Conservation (phyloP, 1,140 invertebrate genomes). For the Sitophilus oryzae region DNA sequence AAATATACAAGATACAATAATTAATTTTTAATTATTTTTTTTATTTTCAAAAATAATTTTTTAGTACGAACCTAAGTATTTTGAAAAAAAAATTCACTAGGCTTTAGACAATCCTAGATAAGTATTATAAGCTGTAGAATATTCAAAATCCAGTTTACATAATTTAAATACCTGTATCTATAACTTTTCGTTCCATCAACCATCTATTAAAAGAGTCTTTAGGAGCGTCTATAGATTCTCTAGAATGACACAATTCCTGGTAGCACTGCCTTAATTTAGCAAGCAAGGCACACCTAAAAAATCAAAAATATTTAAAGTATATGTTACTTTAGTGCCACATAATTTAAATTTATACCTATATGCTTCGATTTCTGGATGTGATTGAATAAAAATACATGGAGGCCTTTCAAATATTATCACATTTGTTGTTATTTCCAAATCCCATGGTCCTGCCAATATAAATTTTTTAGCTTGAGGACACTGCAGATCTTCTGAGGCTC, state of each 20-base stretch:
- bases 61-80: too few relatives aligned
- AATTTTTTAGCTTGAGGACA: slow-evolving; percentile 72
- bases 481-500: slow-evolving; percentile 73
- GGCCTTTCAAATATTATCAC: slow-evolving; percentile 86
- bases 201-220: slow-evolving; percentile 95
- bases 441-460: slow-evolving; percentile 86
- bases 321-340: background rate
- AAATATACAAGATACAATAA: too few relatives aligned
- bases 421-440: slow-evolving; percentile 90
- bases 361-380: slow-evolving; percentile 87
- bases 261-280: slow-evolving; percentile 84
- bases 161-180: slow-evolving; percentile 64
- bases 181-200: slow-evolving; percentile 91
- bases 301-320: background rate
- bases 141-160: too few relatives aligned
- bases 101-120: too few relatives aligned
- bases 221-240: slow-evolving; percentile 92
- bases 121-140: too few relatives aligned
- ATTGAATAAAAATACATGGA: slow-evolving; percentile 78
- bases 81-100: too few relatives aligned
- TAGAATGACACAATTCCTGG: slow-evolving; percentile 87
- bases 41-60: too few relatives aligned
- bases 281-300: slow-evolving; percentile 58
- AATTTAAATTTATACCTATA: slow-evolving; percentile 47
- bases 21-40: too few relatives aligned